phyloP scores from a whole-genome alignment of 2,888 invertebrate genomes.

The Patella ulyssiponensis region DNA sequence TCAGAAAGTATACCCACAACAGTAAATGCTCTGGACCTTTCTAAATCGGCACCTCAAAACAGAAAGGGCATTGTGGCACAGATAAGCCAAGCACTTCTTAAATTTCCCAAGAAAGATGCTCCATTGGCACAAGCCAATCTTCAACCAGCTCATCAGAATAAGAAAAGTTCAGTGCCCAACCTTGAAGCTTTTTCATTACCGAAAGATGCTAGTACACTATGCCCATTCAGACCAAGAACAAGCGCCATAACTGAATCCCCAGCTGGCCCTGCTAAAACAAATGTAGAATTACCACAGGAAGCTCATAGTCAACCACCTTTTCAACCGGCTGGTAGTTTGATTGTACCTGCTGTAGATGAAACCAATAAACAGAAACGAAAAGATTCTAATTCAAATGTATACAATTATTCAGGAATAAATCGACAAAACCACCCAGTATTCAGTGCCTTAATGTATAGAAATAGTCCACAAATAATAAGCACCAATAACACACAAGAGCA shows the following conservation, averaged over 20 bases:
- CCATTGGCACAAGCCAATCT: neutral
- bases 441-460: too few relatives aligned
- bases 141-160: neutral
- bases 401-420: neutral
- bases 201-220: neutral
- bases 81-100: neutral
- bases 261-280: neutral
- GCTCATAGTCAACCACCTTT: conserved; percentile 50
- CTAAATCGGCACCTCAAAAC: neutral
- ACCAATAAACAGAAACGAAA: neutral
- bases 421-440: too few relatives aligned
- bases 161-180: neutral
- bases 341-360: conserved; percentile 30
- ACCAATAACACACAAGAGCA: too few relatives aligned
- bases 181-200: neutral
- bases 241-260: neutral
- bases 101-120: neutral
- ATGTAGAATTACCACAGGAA: neutral
- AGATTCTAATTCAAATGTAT: neutral
- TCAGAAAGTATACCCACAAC: neutral
- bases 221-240: neutral
- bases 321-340: conserved; percentile 47
- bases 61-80: neutral
- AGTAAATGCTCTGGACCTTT: neutral
- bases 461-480: too few relatives aligned